Evolutionary conservation across 2,113 vertebrate species (phyloP).

Genomic region (Lanius ludovicianus): DNA sequence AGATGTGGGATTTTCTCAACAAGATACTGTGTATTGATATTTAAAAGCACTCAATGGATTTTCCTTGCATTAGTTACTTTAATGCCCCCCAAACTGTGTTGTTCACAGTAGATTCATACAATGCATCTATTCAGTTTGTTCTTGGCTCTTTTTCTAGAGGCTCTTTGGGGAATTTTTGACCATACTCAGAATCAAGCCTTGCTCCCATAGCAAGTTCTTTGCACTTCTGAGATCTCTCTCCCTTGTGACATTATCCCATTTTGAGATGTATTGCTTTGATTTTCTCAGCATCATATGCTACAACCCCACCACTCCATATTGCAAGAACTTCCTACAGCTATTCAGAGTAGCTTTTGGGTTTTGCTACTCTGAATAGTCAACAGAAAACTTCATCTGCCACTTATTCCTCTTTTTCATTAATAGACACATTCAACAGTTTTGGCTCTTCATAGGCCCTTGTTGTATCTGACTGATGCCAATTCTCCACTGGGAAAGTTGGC

Average conservation of each 20-base stretch:
- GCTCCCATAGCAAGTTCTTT: neutral
- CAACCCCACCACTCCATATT: neutral
- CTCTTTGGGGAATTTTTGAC: fast-evolving
- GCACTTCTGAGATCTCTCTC: neutral
- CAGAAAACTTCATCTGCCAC: neutral
- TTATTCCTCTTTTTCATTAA: neutral
- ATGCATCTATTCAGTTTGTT: neutral
- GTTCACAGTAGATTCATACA: neutral
- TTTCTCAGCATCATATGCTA: neutral
- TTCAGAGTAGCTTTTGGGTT: neutral
- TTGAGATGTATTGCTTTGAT: neutral
- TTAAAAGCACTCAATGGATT: neutral
- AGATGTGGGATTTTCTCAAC: neutral
- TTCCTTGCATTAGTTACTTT: neutral
- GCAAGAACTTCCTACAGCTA: neutral
- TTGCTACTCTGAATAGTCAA: neutral
- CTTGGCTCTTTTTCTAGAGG: neutral
- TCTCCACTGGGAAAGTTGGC: neutral
- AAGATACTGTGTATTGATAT: neutral
- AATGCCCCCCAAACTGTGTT: neutral
- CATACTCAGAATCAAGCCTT: neutral
- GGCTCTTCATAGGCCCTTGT: neutral
- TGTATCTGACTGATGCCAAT: neutral
- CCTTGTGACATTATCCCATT: neutral
- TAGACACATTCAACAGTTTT: neutral